phyloP scores from a whole-genome alignment of 2,888 invertebrate genomes.

The Nephrotoma guestfalica region DNA sequence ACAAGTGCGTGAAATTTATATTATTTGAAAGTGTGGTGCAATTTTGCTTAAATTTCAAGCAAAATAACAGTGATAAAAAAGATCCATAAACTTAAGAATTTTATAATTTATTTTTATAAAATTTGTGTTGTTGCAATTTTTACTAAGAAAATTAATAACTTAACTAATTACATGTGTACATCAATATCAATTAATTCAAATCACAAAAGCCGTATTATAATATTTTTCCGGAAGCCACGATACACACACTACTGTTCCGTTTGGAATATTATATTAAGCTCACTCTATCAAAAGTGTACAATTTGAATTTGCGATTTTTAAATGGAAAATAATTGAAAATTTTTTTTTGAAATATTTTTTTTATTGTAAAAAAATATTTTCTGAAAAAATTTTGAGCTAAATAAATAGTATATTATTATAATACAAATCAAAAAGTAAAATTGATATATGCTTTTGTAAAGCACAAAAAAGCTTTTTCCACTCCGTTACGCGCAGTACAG shows the following conservation, averaged over 20 bases:
- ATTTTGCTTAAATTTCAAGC: neutral
- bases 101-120: neutral
- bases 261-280: slow-evolving; percentile 15
- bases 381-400: neutral
- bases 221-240: slow-evolving; percentile 15
- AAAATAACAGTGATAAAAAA: neutral
- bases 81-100: neutral
- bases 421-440: neutral
- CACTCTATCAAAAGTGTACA: slow-evolving; percentile 12
- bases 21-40: neutral
- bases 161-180: slow-evolving; percentile 13
- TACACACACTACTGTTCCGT: slow-evolving; percentile 16
- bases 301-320: slow-evolving; percentile 10
- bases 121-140: neutral
- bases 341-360: neutral
- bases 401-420: neutral
- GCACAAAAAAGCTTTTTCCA: neutral
- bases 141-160: neutral
- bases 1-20: neutral
- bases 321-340: slow-evolving; percentile 2
- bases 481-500: neutral
- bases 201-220: slow-evolving; percentile 12
- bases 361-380: neutral
- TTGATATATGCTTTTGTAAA: neutral
- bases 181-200: slow-evolving; percentile 9